Evolutionary conservation across 2,888 invertebrate genomes (phyloP).

Genomic region (Chloromyia formosa): DNA sequence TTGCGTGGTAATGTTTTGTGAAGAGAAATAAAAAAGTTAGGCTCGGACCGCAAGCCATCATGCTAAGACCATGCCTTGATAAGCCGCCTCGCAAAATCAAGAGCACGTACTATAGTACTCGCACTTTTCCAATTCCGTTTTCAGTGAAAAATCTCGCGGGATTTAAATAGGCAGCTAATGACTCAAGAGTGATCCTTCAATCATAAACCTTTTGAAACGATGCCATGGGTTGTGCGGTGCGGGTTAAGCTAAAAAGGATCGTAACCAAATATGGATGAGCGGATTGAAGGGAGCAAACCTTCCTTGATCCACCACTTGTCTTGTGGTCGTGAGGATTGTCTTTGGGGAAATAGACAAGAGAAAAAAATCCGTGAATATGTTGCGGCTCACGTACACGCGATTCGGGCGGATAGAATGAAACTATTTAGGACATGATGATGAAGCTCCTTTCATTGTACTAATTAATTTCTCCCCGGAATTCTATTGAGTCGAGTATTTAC

Average conservation of each 20-base stretch:
- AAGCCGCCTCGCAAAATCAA: background rate
- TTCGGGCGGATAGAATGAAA: background rate
- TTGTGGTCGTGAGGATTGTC: background rate
- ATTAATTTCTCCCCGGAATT: conserved; percentile 27
- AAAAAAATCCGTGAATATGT: too few species aligned
- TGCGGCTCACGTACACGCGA: background rate
- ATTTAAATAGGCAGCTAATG: background rate
- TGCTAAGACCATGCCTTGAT: background rate
- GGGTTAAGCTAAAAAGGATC: conserved; percentile 8
- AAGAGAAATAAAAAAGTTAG: background rate
- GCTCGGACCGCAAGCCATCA: background rate
- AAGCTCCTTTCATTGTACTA: conserved; percentile 23
- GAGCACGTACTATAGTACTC: too few species aligned
- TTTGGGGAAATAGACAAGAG: too few species aligned
- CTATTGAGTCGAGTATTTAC: background rate
- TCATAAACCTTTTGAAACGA: background rate
- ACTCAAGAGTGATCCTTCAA: conserved; percentile 8
- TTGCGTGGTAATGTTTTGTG: background rate
- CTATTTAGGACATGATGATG: conserved; percentile 39
- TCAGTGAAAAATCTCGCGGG: too few species aligned
- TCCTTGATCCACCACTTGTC: background rate
- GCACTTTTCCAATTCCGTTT: too few species aligned
- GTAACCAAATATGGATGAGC: conserved; percentile 1
- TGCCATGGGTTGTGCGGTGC: too few species aligned
- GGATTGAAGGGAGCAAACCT: background rate